phyloP scores from a whole-genome alignment of 2,113 vertebrate genomes.

The Grammomys dolichurus region DNA sequence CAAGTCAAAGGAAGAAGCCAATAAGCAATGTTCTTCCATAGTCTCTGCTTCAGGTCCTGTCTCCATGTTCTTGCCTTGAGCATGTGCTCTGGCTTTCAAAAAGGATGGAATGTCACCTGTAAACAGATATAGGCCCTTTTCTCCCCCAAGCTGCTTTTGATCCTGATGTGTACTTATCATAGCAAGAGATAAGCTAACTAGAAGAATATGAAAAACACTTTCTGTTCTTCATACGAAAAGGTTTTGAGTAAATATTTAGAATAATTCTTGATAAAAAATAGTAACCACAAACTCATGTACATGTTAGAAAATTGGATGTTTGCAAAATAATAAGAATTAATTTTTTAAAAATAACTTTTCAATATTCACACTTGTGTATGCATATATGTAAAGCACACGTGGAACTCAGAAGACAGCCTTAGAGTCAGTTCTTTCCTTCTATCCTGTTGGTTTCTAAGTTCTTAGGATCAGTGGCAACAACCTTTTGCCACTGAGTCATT shows the following conservation, averaged over 20 bases:
- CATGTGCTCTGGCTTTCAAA: not conserved
- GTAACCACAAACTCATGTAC: not conserved
- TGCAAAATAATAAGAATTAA: not conserved
- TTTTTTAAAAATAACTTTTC: not conserved
- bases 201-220: not conserved
- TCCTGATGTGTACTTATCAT: not conserved
- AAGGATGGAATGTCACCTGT: not conserved
- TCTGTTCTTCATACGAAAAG: not conserved
- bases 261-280: not conserved
- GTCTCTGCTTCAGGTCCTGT: not conserved
- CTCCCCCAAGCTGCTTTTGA: not conserved
- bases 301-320: conserved; percentile 15
- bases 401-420: not conserved
- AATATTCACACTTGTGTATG: not conserved
- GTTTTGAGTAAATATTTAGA: not conserved
- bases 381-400: too few species aligned
- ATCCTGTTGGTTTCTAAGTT: too few species aligned
- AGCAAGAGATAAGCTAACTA: not conserved
- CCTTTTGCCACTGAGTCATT: not conserved
- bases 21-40: not conserved
- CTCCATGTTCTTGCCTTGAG: not conserved
- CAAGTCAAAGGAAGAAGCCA: not conserved
- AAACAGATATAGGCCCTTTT: not conserved
- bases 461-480: not conserved
- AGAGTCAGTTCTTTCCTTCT: not conserved